Evolutionary conservation across 53 echinoderm and acorn worm species (phyloP).

Genomic region (Patiria pectinifera): DNA sequence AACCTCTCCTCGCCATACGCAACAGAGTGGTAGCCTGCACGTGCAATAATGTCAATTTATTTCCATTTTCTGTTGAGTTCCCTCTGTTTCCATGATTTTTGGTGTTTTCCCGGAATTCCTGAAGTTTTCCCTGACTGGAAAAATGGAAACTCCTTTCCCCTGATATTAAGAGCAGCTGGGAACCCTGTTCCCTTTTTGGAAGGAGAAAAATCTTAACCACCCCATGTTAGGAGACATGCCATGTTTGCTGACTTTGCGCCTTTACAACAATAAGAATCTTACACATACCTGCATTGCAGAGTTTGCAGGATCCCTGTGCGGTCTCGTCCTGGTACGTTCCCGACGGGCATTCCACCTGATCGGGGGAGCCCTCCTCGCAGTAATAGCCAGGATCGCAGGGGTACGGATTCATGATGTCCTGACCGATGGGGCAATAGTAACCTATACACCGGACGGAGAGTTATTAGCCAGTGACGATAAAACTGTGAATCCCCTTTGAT

Average conservation of each 20-base stretch:
- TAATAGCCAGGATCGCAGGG: conserved; percentile 89
- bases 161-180: background rate
- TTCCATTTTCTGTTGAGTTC: background rate
- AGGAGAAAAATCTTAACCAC: no score
- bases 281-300: conserved; percentile 67
- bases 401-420: conserved; percentile 83
- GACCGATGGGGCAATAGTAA: conserved; percentile 91
- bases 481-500: background rate
- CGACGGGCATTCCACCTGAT: conserved; percentile 83
- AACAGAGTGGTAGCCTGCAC: background rate
- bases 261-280: background rate
- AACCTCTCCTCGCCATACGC: no score
- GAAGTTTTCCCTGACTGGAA: background rate
- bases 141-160: background rate
- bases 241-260: background rate
- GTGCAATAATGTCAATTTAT: no score
- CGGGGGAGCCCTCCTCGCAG: conserved; percentile 83
- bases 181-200: no score
- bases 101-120: no score
- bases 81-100: no score
- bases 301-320: conserved; percentile 83
- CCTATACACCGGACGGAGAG: conserved; percentile 37
- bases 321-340: conserved; percentile 92
- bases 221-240: no score
- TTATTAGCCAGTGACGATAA: background rate